Conservation (phyloP, 2,888 invertebrate genomes). For the Amblyjoppa proteus region DNA sequence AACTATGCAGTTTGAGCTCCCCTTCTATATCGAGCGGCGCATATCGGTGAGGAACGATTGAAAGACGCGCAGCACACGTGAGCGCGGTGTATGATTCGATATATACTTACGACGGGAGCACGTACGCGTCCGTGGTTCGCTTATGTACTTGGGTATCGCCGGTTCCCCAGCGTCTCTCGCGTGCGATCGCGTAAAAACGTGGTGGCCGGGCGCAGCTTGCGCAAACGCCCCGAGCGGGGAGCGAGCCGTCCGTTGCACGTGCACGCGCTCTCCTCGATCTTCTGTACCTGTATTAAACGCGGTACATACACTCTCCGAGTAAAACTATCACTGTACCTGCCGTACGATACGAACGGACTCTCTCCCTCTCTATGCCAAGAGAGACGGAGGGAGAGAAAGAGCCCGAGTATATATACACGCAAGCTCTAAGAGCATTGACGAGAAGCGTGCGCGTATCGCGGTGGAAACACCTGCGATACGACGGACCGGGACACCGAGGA, state of each 20-base stretch:
- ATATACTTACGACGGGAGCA: slow-evolving; percentile 22
- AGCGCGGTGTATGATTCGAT: slow-evolving; percentile 15
- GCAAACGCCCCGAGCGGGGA: slow-evolving; percentile 60
- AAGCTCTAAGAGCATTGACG: slow-evolving; percentile 52
- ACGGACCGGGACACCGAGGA: slow-evolving; percentile 35
- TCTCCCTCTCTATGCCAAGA: background rate
- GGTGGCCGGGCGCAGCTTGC: slow-evolving; percentile 57
- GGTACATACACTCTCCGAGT: slow-evolving; percentile 11
- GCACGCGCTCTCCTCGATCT: slow-evolving; percentile 39
- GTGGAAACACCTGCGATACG: slow-evolving; percentile 67
- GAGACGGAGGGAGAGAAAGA: background rate
- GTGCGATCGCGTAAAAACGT: slow-evolving; percentile 61
- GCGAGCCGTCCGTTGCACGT: slow-evolving; percentile 58
- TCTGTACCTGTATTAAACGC: slow-evolving; percentile 17
- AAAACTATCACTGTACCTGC: slow-evolving; percentile 42
- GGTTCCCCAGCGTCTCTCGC: slow-evolving; percentile 48
- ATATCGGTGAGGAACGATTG: slow-evolving; percentile 17
- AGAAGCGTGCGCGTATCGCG: slow-evolving; percentile 60
- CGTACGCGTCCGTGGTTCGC: slow-evolving; percentile 4
- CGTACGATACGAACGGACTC: slow-evolving; percentile 23
- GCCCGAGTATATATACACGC: slow-evolving; percentile 17
- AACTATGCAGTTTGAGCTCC: background rate
- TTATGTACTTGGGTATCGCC: slow-evolving; percentile 18
- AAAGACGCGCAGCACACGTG: slow-evolving; percentile 7
- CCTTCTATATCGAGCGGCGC: background rate